Evolutionary conservation across 2,797 vertebrate species (phyloP).

Genomic region (Gambusia yucatana): DNA sequence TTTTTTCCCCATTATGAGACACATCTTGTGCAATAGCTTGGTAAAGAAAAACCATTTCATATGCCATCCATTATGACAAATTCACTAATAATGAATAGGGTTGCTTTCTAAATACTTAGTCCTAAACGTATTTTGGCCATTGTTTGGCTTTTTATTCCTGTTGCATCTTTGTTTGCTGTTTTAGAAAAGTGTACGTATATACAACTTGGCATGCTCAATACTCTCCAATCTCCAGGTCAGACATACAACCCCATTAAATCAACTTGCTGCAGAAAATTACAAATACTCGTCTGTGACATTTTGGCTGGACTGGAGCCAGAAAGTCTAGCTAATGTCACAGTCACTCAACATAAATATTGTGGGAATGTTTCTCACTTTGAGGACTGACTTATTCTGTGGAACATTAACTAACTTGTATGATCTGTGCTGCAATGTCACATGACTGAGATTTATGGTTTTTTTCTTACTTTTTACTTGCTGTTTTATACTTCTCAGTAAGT

Average conservation of each 20-base stretch:
- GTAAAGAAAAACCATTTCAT: not conserved
- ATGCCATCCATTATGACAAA: not conserved
- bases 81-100: not conserved
- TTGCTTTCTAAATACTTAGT: not conserved
- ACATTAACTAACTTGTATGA: not conserved
- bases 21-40: not conserved
- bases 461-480: constrained; percentile 5
- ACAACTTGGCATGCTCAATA: not conserved
- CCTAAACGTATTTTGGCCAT: not conserved
- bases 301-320: constrained; percentile 9
- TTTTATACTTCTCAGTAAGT: not conserved
- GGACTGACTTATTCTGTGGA: constrained; percentile 1
- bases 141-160: not conserved
- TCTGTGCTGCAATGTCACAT: constrained; percentile 6
- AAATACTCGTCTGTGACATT: constrained; percentile 8
- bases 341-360: constrained; percentile 10
- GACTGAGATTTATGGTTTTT: constrained; percentile 33
- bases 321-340: not conserved
- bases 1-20: not conserved
- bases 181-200: not conserved
- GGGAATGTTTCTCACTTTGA: constrained; percentile 12
- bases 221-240: not conserved
- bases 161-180: not conserved
- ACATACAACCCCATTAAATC: not conserved
- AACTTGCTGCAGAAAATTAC: constrained; percentile 3